These are phyloP conservation scores for Brachionus plicatilis DNA, from an alignment of 1,140 invertebrate species.

Conservation along the genomic window DNA sequence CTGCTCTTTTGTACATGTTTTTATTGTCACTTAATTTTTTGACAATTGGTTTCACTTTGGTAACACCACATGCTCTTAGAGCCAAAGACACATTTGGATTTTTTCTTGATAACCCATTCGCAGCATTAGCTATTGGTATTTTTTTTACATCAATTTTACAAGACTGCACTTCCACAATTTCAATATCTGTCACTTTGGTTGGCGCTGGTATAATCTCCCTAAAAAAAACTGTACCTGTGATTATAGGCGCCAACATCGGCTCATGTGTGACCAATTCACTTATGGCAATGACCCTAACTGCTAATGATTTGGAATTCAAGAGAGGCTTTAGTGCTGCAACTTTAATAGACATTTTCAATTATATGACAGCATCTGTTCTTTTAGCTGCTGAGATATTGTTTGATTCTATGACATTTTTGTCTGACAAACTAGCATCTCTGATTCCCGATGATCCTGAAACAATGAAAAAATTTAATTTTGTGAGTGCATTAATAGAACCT, in stretches of 20 bases:
- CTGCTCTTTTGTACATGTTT: background rate
- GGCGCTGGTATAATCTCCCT: constrained; percentile 49
- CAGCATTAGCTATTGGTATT: constrained; percentile 61
- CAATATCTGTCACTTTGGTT: constrained; percentile 64
- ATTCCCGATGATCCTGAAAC: background rate
- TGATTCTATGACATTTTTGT: constrained; percentile 18
- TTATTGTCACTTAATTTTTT: background rate
- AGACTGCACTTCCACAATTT: constrained; percentile 62
- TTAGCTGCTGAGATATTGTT: constrained; percentile 56
- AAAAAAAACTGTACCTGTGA: constrained; percentile 59
- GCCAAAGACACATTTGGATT: background rate
- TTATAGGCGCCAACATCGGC: constrained; percentile 63
- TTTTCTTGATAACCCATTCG: constrained; percentile 60
- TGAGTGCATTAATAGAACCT: background rate
- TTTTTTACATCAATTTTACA: constrained; percentile 63
- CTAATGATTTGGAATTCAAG: constrained; percentile 57
- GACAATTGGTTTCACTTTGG: background rate
- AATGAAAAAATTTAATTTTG: background rate
- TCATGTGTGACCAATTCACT: constrained; percentile 63
- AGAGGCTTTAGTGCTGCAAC: constrained; percentile 61
- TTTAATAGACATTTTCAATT: constrained; percentile 62
- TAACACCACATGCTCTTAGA: background rate
- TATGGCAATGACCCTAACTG: constrained; percentile 56
- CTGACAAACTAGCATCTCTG: background rate
- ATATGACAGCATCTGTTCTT: constrained; percentile 58